phyloP scores from a whole-genome alignment of 1,140 invertebrate species.

The Trichonephila inaurata region DNA sequence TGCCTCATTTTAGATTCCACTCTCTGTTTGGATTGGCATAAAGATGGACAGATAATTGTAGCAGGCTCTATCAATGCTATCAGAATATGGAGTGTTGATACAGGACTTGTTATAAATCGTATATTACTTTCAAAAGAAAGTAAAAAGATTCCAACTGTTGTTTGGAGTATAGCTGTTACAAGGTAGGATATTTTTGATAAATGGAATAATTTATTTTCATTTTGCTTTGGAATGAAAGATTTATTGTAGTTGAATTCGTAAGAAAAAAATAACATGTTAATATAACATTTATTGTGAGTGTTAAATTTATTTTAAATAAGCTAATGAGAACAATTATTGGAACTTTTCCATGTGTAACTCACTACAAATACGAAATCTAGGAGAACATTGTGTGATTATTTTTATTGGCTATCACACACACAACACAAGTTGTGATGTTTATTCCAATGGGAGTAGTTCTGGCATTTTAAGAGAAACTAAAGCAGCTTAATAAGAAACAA shows the following conservation, averaged over 20 bases:
- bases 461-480: too few species aligned
- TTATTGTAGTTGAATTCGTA: neutral
- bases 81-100: conserved; percentile 91
- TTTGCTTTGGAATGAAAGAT: neutral
- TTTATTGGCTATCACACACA: too few species aligned
- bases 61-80: conserved; percentile 92
- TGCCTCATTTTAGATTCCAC: conserved; percentile 85
- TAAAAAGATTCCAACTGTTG: conserved; percentile 86
- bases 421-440: too few species aligned
- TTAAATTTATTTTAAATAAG: too few species aligned
- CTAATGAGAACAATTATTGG: too few species aligned
- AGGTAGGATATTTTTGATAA: conserved; percentile 75
- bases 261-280: too few species aligned
- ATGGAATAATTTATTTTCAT: neutral
- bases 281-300: too few species aligned
- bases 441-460: too few species aligned
- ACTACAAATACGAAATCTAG: too few species aligned
- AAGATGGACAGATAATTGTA: conserved; percentile 87
- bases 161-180: conserved; percentile 91
- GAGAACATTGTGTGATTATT: too few species aligned
- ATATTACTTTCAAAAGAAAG: conserved; percentile 86
- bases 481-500: too few species aligned
- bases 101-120: conserved; percentile 90
- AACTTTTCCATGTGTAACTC: too few species aligned
- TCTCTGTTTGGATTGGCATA: conserved; percentile 92